Evolutionary conservation across 2,797 vertebrate genomes (phyloP).

Genomic region (Sebastes cheni): DNA sequence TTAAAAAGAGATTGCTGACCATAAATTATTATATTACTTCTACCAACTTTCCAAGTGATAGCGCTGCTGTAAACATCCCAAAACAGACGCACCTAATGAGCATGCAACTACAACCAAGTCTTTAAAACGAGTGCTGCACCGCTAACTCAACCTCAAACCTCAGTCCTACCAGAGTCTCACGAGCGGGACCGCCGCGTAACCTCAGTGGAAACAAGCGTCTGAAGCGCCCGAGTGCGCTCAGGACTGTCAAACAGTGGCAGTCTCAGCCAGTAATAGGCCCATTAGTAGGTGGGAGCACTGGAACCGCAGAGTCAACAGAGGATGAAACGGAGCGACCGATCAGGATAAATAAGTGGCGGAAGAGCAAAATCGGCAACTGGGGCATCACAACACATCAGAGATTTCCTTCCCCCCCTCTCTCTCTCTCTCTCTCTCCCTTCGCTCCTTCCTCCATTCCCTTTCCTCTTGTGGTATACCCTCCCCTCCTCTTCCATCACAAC

Average conservation of each 20-base stretch:
- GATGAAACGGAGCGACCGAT: constrained; percentile 60
- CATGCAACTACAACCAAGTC: not conserved
- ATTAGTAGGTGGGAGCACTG: constrained; percentile 63
- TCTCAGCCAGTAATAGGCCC: constrained; percentile 68
- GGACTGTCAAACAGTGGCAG: constrained; percentile 55
- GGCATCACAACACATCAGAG: constrained; percentile 72
- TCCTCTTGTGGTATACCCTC: constrained; percentile 37
- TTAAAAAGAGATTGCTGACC: not conserved
- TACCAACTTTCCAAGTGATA: not conserved
- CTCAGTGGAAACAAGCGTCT: constrained; percentile 31
- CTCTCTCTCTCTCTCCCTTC: not conserved
- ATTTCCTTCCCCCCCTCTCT: constrained; percentile 2
- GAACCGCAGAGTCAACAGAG: constrained; percentile 56
- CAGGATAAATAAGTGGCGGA: constrained; percentile 76
- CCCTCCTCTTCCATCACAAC: constrained; percentile 23
- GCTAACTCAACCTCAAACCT: constrained; percentile 21
- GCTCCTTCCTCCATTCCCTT: constrained; percentile 21
- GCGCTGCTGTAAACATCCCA: not conserved
- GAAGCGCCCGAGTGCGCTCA: constrained; percentile 38
- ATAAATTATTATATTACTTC: constrained; percentile 19
- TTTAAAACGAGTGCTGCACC: not conserved
- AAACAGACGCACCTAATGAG: not conserved
- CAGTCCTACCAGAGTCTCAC: constrained; percentile 7
- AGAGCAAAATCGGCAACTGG: constrained; percentile 71
- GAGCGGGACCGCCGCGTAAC: constrained; percentile 18